Evolutionary conservation across 2,797 vertebrate genomes (phyloP).

Genomic region (Lepus oiostolus): DNA sequence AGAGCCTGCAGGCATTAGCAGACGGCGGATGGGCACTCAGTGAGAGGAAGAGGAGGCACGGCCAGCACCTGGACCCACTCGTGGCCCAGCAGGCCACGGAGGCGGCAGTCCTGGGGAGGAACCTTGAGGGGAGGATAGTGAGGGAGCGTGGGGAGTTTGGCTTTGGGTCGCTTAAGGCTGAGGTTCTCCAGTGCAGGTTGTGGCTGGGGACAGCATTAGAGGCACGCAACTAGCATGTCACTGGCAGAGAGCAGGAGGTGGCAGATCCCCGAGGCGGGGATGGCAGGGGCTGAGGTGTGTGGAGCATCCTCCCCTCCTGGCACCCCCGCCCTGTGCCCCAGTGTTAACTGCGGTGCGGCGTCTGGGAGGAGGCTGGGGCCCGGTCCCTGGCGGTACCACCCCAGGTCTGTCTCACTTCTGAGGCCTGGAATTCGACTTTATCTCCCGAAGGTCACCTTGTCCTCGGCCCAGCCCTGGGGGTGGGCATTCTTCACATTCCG

Average conservation of each 20-base stretch:
- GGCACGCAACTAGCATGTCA: background rate
- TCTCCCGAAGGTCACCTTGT: conserved; percentile 82
- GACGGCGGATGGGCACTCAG: background rate
- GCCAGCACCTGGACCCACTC: background rate
- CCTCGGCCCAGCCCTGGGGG: conserved; percentile 59
- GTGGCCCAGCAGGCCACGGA: background rate
- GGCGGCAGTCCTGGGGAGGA: background rate
- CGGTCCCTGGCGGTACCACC: conserved; percentile 67
- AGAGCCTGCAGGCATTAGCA: background rate
- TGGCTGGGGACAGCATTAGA: background rate
- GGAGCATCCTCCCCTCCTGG: background rate
- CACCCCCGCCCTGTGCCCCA: background rate
- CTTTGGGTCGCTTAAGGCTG: background rate
- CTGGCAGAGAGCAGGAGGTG: background rate
- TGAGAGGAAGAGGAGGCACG: background rate
- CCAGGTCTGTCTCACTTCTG: background rate
- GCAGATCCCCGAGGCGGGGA: background rate
- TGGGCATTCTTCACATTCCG: conserved; percentile 81
- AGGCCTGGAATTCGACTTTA: conserved; percentile 79
- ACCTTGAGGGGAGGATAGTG: background rate
- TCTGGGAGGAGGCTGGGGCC: background rate
- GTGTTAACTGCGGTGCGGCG: background rate
- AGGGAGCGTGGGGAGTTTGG: background rate
- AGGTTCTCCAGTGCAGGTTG: background rate
- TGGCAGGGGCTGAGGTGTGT: background rate